Evolutionary conservation across 2,797 vertebrate species (phyloP).

Genomic region (Cossypha niveicapilla): DNA sequence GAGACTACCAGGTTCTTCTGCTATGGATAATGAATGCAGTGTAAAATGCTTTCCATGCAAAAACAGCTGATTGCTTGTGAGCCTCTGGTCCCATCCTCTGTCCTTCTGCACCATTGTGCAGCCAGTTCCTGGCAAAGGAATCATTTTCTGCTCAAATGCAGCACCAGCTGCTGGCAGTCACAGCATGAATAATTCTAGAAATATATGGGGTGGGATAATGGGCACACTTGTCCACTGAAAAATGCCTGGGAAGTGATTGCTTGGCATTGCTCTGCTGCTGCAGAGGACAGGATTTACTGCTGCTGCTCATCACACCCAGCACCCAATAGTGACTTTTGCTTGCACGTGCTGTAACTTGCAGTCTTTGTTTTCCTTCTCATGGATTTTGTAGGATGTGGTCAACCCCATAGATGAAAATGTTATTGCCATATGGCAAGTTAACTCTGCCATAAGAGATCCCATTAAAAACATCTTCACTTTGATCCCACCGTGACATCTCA

Average conservation of each 20-base stretch:
- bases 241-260: slow-evolving; percentile 9
- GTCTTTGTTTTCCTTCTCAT: neutral
- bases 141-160: neutral
- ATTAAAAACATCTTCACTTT: neutral
- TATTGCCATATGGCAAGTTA: neutral
- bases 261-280: neutral
- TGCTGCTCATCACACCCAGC: neutral
- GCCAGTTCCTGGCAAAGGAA: neutral
- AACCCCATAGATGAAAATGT: neutral
- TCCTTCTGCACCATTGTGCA: neutral
- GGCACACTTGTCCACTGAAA: neutral
- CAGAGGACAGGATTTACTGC: neutral
- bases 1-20: neutral
- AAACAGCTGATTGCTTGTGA: neutral
- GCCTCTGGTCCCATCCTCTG: neutral
- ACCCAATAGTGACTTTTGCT: neutral
- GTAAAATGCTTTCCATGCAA: neutral
- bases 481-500: neutral
- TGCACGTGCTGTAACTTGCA: neutral
- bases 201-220: neutral
- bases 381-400: neutral
- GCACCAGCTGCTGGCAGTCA: neutral
- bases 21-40: neutral
- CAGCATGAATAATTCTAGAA: neutral
- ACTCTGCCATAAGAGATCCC: neutral